Conservation (phyloP, 2,797 vertebrate species). For the Fratercula arctica region DNA sequence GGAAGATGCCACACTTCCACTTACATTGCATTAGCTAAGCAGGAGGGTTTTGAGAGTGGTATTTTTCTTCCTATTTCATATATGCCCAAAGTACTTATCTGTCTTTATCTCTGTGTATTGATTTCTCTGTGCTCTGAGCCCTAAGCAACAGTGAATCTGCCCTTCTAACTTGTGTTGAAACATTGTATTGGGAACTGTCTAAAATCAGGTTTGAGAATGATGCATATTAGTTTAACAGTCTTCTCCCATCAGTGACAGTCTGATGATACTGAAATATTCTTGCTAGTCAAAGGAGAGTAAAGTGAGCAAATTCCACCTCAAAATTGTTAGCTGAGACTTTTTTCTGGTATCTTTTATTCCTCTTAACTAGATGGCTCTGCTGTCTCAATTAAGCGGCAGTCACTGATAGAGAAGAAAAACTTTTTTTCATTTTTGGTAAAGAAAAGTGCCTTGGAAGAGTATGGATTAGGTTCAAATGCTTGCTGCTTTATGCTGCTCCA, state of each 20-base stretch:
- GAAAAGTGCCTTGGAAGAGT: background rate
- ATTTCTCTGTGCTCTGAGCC: background rate
- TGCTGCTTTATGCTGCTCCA: background rate
- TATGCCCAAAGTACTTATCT: background rate
- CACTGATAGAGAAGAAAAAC: background rate
- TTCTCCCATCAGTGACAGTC: background rate
- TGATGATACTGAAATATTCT: background rate
- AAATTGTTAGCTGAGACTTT: background rate
- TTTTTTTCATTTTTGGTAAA: background rate
- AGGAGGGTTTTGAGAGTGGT: background rate
- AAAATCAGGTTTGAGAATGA: background rate
- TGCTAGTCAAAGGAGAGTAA: background rate
- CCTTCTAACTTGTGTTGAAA: background rate
- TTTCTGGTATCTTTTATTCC: background rate
- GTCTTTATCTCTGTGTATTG: background rate
- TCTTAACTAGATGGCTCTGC: background rate
- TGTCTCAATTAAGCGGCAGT: background rate
- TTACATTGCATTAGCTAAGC: background rate
- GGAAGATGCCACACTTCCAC: background rate
- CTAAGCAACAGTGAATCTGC: background rate
- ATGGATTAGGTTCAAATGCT: background rate
- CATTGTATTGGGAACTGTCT: background rate
- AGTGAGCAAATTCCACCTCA: background rate
- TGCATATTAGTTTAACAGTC: background rate
- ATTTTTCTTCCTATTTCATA: slow-evolving; percentile 12